Base-by-base conservation (phyloP, 2,888 invertebrate genomes). In the Mallateleia sp. region DNA sequence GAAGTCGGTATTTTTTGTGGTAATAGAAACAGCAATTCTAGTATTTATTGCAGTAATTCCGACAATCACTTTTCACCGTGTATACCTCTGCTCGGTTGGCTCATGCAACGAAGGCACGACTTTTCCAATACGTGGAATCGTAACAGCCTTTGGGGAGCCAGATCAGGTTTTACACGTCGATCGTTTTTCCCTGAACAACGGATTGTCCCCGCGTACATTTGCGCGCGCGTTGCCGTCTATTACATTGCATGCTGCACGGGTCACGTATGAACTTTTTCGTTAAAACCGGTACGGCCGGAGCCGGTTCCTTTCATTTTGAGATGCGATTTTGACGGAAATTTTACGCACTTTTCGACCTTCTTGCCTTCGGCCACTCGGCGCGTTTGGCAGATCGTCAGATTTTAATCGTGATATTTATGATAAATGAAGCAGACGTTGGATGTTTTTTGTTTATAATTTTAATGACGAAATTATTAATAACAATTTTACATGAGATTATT, bases 181-280 rank as follows among this genome's bases (percentile, higher is more conserved):
- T n/a, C n/a, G n/a, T n/a, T n/a, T n/a, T n/a, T n/a, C n/a, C n/a
- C n/a, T n/a, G n/a, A n/a, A n/a, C n/a, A n/a, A n/a, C n/a, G n/a
- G n/a, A n/a, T n/a, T n/a, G n/a, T n/a, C n/a, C n/a, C n/a, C n/a
- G n/a, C n/a, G n/a, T n/a, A n/a, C n/a, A n/a, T n/a, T n/a, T n/a
- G 80, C 81, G 80, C 86, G 75, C 82, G 62, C 75, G 62, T 77
- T 80, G 79, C 66, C 78, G 80, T 81, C 56, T 81, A 77, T 87
- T 79, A 77, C 74, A 67, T 38, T 50, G 85, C 72, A 67, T 60
- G 77, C 71, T 72, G 82, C 83, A 64, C 89, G 89, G 91, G 89
- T 92, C 91, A 92, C 92, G 92, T 93, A 92, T 92, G 86, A 91
- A 92, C 91, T 93, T 93, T 93, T 93, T 93, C 91, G 91, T 90